Evolutionary conservation across 2,113 vertebrate species (phyloP).

Genomic region (Cranoglanis bouderius): DNA sequence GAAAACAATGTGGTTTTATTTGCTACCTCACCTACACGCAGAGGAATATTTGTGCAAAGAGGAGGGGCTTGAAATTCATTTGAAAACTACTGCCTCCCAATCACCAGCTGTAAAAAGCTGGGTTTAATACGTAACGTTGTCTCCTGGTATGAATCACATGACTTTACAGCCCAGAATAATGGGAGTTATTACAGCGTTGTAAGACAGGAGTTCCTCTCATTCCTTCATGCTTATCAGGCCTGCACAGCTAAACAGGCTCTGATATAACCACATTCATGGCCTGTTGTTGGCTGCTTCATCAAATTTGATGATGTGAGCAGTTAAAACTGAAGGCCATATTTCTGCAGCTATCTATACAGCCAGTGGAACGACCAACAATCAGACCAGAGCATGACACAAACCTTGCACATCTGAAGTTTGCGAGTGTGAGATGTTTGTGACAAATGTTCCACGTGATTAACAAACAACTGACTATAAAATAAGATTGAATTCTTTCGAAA

Average conservation of each 20-base stretch:
- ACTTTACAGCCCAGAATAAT: conserved; percentile 57
- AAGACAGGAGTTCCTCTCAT: conserved; percentile 42
- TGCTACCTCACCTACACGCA: not conserved
- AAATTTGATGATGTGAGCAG: conserved; percentile 52
- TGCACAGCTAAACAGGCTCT: conserved; percentile 45
- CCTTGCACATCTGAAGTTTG: conserved; percentile 1
- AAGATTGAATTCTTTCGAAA: not conserved
- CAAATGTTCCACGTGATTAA: conserved; percentile 13
- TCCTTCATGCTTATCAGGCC: conserved; percentile 46
- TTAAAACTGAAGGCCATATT: conserved; percentile 47
- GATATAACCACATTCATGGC: conserved; percentile 47
- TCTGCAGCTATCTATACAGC: conserved; percentile 48
- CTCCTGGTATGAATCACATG: conserved; percentile 54
- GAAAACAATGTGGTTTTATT: conserved; percentile 35
- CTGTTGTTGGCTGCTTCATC: conserved; percentile 50
- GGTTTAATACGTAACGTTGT: conserved; percentile 53
- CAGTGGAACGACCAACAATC: conserved; percentile 29
- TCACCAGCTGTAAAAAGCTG: conserved; percentile 52
- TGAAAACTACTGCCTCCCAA: conserved; percentile 60
- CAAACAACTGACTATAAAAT: conserved; percentile 12
- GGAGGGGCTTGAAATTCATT: conserved; percentile 30
- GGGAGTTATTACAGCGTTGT: conserved; percentile 49
- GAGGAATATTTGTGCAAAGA: not conserved
- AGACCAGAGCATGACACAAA: not conserved
- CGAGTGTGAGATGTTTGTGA: conserved; percentile 3